Evolutionary conservation across 2,797 vertebrate species (phyloP), one percentile per base, ranked within the genome.

Genomic region (Acrossocheilus wenchowensis): DNA sequence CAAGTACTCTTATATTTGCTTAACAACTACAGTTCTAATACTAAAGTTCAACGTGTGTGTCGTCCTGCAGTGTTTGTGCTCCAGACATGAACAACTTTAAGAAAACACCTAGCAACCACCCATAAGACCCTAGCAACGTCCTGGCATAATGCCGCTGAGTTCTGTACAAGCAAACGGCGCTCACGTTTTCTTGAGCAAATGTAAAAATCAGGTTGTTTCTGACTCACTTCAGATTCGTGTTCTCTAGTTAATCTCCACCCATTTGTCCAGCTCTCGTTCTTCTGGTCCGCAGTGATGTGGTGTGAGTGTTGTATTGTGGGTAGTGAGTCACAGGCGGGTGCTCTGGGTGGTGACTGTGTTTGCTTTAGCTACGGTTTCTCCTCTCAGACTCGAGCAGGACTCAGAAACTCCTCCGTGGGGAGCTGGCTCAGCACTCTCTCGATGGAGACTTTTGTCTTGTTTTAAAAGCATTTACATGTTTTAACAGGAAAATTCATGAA

Each of bases 311-410:
- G 77, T 15, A 48, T 69, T 69, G n/a, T 81, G 79, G 26, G 79
- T 36, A 74, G 52, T 69, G 82, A 81, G 83, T 69, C 69, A 78
- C 15, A 23, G 34, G 57, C 48, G 75, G 62, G 41, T 73, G 83
- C 60, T 62, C 85, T 85, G 85, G 50, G 86, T 74, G 79, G 81
- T 72, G 71, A 85, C 71, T 80, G 88, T 95, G 93, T 95, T 95
- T 96, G 91, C 93, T 95, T 95, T 94, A 95, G 94, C 94, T 94
- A 92, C 82, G 89, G 92, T 95, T 95, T 95, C 94, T 93, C 90
- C 92, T 90, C 83, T 82, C 83, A 71, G 75, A 88, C 90, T 73
- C 73, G 88, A 92, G 89, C 91, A 82, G 82, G 87, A 94, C 94
- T 94, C 93, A 93, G 94, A 95, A 93, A 92, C 88, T 87, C 86